Percentiles rank a stretch among this genome's conserved stretches.
phyloP scores from a whole-genome alignment of 2,113 vertebrate genomes.

The Haemorhous mexicanus region DNA sequence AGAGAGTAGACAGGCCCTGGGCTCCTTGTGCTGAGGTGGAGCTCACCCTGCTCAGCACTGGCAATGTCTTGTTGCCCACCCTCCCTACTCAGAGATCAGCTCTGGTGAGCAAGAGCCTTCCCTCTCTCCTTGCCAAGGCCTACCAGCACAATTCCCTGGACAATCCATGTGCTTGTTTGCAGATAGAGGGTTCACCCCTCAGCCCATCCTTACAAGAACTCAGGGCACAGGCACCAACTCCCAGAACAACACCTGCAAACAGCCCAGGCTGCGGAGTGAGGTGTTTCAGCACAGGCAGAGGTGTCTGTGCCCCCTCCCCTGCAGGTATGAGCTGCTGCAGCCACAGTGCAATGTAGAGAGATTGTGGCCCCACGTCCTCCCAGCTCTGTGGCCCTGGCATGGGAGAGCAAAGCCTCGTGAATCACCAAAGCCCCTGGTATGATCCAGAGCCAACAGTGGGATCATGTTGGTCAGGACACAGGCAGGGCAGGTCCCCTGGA shows the following conservation, averaged over 20 bases:
- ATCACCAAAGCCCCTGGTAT: neutral
- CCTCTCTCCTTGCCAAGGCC: neutral
- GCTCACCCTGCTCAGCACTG: neutral
- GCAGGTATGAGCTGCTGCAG: neutral
- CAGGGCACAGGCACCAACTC: neutral
- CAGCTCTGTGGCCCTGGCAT: neutral
- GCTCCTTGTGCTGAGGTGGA: neutral
- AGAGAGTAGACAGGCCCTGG: neutral
- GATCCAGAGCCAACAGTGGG: neutral
- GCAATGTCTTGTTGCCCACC: neutral
- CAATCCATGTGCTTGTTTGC: neutral
- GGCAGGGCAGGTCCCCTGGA: neutral
- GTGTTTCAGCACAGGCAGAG: neutral
- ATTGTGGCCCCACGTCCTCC: neutral
- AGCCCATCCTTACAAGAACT: neutral
- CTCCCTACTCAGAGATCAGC: neutral
- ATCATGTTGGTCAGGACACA: neutral
- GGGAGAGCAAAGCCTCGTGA: rapidly evolving
- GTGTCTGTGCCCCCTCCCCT: neutral
- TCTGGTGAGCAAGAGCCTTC: neutral
- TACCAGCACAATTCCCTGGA: neutral
- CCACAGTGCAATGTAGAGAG: neutral
- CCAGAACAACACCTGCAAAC: neutral
- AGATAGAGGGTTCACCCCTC: neutral
- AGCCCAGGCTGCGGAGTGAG: neutral